Evolutionary conservation across 2,888 invertebrate genomes (phyloP), one percentile per base, ranked within the genome.

Genomic region (Girardia tigrina): DNA sequence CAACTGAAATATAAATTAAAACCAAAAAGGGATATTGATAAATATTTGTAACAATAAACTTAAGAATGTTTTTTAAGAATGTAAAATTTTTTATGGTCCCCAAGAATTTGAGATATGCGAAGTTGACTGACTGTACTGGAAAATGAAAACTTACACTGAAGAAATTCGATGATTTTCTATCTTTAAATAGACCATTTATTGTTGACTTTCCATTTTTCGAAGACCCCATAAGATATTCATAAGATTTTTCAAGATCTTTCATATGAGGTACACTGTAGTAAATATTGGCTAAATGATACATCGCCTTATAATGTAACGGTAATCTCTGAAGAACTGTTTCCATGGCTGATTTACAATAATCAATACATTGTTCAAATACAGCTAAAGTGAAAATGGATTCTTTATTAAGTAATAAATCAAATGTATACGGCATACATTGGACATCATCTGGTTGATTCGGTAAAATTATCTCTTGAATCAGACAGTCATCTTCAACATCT

Each of bases 221-320:
- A 56, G 56, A 56, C 6, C 56, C 56, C 56, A 56, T 56, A 20
- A 56, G n/a, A 23, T 56, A 56, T 56, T 56, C 56, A 56, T 56
- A 56, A 2, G 56, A 56, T 56, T 56, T 56, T 16, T 56, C 56
- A 16, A 56, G 56, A 56, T 56, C 56, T n/a, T 16, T 56, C n/a
- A 56, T 20, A 56, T 56, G 56, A 6, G 71, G 71, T 2, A 28
- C 71, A 14, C 12, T n/a, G n/a, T 42, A 42, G 27, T 74, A 74
- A 20, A 74, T 23, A 42, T 56, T 26, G 1, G 74, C 42, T 20
- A 74, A 23, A 8, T 56, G 74, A 28, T 74, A 74, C 74, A 74
- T 74, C 4, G 74, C 42, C 29, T 74, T 74, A 28, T 74, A 74
- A 29, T 74, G 74, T 14, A 74, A 20, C n/a, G 74, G 42, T 1